Base-by-base conservation (phyloP, 2,888 invertebrate genomes). In the Ceriagrion tenellum region DNA sequence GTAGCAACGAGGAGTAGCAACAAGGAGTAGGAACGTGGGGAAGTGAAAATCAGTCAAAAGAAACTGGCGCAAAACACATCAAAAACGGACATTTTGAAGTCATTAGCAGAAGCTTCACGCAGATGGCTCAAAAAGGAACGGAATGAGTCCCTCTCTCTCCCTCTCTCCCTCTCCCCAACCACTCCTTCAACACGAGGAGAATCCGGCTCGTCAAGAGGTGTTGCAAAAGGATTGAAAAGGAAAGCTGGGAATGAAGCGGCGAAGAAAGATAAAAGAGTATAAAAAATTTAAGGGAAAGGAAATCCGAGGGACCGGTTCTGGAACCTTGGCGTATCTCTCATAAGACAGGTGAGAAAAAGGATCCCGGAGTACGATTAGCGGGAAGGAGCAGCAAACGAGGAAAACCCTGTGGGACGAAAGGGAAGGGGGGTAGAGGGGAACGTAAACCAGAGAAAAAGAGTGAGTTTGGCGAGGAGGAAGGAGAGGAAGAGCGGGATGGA, bases 291-390 rank as follows among this genome's bases (percentile, higher is more conserved):
- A 69, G 47, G 74, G 26, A 16, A 35, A n/a, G 47, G 10, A 40
- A 47, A 74, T 40, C 18, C 47, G 69, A 74, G 63, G n/a, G 69
- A 74, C 55, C n/a, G 40, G 26, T 69, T 26, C 47, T 47, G 55
- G 55, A 69, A 47, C 74, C 69, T 26, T 69, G 69, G 47, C 63
- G 93, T 93, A 47, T 35, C 47, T 20, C 93, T 47, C 93, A 69
- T 35, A 81, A 81, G 81, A 81, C 81, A 81, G 81, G 35, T 6
- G 81, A 35, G 81, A 81, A 59, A 47, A 81, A 81, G 81, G 81
- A 81, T 81, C 81, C 81, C 26, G 13, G 35, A 16, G 35, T 35
- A 30, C 18, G 13, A 81, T 13, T 81, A 16, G 81, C 81, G 35
- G 35, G 35, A 35, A 20, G 69, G 47, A 47, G 47, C 47, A 47